Base-by-base conservation (phyloP, 37 sponge, comb jelly and placozoan species). In the Beroe ovata region DNA sequence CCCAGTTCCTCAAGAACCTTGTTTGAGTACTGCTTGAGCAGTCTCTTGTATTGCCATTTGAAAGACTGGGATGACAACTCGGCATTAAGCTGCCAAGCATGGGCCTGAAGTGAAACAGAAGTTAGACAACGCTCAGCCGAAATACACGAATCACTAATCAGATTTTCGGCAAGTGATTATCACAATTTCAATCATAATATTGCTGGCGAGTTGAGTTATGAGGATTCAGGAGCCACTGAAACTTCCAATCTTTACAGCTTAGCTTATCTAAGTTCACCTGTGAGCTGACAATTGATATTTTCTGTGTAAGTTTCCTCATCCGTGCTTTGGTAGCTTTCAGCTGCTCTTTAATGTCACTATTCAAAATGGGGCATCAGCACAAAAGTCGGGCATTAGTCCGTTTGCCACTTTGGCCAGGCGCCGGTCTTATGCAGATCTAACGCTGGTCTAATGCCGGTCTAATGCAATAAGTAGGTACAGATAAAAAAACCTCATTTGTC, bases 71-170 rank as follows among this genome's bases (percentile, higher is more conserved):
- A 26, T 8, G 42, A 39, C 6, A 77, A 20, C 38, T 77, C 84
- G 0, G 54, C 54, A 25, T 77, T 77, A n/a, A 77, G 23, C 47
- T 77, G 84, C 84, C 84, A 77, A 4, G 38, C 22, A 77, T 77
- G 54, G 1, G 38, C 54, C 84, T 77, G 47, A 77, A 69, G 71
- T n/a, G n/a, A n/a, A n/a, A n/a, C n/a, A n/a, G n/a, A n/a, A n/a
- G n/a, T n/a, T n/a, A n/a, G n/a, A n/a, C n/a, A n/a, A n/a, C n/a
- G n/a, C n/a, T n/a, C n/a, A n/a, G n/a, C n/a, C n/a, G n/a, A n/a
- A n/a, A n/a, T n/a, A n/a, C n/a, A n/a, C n/a, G n/a, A n/a, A n/a
- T n/a, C n/a, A n/a, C n/a, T n/a, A n/a, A n/a, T n/a, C n/a, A n/a
- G n/a, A n/a, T n/a, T n/a, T n/a, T n/a, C n/a, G n/a, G n/a, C n/a